A percentile compares a stretch with the other conserved stretches of the same genome.
These are phyloP conservation scores for Chaitophorus viminalis DNA, from an alignment of 2,888 invertebrate genomes.

Conservation along the genomic window DNA sequence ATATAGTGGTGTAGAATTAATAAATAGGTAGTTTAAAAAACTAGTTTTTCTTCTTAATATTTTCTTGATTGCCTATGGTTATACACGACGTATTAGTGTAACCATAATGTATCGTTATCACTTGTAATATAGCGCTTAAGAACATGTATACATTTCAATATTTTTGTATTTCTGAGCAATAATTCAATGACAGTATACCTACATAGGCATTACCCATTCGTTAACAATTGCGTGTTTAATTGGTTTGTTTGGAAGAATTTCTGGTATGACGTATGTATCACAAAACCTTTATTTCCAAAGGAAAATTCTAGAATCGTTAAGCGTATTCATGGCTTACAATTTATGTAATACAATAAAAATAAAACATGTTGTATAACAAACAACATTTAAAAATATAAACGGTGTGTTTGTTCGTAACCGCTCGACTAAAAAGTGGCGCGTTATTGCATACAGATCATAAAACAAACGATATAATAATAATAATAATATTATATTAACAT, in stretches of 20 bases:
- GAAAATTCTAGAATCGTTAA: not conserved
- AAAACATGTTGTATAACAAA: not conserved
- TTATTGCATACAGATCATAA: not conserved
- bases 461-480: no score
- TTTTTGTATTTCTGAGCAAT: no score
- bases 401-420: not conserved
- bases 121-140: no score
- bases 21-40: no score
- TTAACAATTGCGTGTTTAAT: not conserved
- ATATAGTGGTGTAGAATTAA: no score
- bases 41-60: no score
- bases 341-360: not conserved
- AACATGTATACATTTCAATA: no score
- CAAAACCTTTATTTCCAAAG: not conserved
- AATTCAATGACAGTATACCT: not conserved
- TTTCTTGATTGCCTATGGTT: no score
- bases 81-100: no score
- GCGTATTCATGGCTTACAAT: not conserved
- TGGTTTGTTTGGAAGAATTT: not conserved
- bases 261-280: not conserved
- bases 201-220: not conserved
- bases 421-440: not conserved
- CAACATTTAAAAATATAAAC: not conserved
- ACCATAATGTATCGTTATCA: no score
- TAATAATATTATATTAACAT: no score